A percentile compares a stretch with the other conserved stretches of the same genome.
Conservation (phyloP, 2,113 vertebrate species). For the Cromileptes altivelis region DNA sequence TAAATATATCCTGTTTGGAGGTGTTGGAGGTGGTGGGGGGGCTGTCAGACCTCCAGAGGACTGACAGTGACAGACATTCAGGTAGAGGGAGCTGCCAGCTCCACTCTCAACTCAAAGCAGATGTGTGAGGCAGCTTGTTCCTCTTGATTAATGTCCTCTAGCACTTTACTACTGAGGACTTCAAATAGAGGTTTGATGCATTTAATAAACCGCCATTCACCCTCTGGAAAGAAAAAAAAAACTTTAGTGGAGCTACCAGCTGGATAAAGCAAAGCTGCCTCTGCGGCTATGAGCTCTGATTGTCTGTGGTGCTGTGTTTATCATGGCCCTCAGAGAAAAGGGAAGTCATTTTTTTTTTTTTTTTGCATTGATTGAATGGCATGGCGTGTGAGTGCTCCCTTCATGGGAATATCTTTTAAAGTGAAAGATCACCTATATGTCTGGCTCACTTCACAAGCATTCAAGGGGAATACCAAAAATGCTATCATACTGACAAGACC, state of each 20-base stretch:
- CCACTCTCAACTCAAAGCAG: conserved; percentile 50
- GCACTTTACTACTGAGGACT: conserved; percentile 54
- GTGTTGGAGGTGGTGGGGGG: neutral
- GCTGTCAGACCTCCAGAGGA: conserved; percentile 43
- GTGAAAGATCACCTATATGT: conserved; percentile 17
- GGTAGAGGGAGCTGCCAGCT: conserved; percentile 61
- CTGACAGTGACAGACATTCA: conserved; percentile 60
- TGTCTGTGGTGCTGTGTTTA: conserved; percentile 22
- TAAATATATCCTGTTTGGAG: conserved; percentile 67
- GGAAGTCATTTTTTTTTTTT: neutral
- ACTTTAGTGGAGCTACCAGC: conserved; percentile 16
- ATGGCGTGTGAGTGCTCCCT: neutral
- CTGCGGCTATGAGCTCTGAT: conserved; percentile 8
- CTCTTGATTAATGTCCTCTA: conserved; percentile 69
- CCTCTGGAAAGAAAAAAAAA: conserved; percentile 1
- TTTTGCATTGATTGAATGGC: conserved; percentile 18
- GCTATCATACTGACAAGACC: neutral
- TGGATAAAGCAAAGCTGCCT: conserved; percentile 22
- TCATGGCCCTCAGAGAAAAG: neutral
- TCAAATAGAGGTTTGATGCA: conserved; percentile 61
- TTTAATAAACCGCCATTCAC: conserved; percentile 52
- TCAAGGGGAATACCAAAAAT: neutral
- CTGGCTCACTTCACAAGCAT: neutral
- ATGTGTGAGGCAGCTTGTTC: conserved; percentile 64
- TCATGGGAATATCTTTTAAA: neutral